Base-by-base conservation (phyloP, 2,113 vertebrate species). In the Ptyas mucosa region DNA sequence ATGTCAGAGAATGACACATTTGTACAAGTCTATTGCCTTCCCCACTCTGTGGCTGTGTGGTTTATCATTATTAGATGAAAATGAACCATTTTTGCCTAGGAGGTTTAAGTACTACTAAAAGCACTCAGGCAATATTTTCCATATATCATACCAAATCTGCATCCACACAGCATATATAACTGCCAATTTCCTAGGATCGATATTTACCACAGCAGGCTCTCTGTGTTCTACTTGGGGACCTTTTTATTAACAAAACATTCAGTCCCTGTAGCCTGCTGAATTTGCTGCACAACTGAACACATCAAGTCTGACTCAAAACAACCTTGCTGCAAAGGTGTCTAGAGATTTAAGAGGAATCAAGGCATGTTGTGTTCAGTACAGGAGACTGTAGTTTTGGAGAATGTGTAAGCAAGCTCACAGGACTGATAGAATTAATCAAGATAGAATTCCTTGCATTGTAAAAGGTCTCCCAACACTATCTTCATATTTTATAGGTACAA, bases 31-130 rank as follows among this genome's bases (percentile, higher is more conserved):
- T 88, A n/a, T 11, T 14, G 23, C 12, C 86, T 34, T 43, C 23
- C 1, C 21, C n/a, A 55, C 10, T 87, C 54, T 1, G 14, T 12
- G 85, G 23, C 75, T 93, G 8, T 87, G n/a, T 96, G 95, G 75
- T 90, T 95, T 96, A 90, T 90, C 95, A 95, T 94, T 58, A 87
- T 85, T 90, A 88, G 92, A 81, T 95, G 91, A 94, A 85, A 87
- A 91, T 85, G 91, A 93, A 94, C 81, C 52, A 9, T 23, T 0
- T 91, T 89, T 49, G 29, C 52, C 92, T 92, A 90, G 89, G 75
- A 92, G 57, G 93, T 53, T 88, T 81, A 94, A 1, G 0, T 9
- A 69, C 34, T 34, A 90, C 14, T n/a, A 87, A 87, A 34, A 53
- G 26, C 85, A 92, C 92, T 89, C 2, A n/a, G 0, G 0, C 3